Percentiles rank a stretch among this genome's conserved stretches.
phyloP scores from a whole-genome alignment of 2,888 invertebrate genomes.

The Chaetogeoica ovagalla region DNA sequence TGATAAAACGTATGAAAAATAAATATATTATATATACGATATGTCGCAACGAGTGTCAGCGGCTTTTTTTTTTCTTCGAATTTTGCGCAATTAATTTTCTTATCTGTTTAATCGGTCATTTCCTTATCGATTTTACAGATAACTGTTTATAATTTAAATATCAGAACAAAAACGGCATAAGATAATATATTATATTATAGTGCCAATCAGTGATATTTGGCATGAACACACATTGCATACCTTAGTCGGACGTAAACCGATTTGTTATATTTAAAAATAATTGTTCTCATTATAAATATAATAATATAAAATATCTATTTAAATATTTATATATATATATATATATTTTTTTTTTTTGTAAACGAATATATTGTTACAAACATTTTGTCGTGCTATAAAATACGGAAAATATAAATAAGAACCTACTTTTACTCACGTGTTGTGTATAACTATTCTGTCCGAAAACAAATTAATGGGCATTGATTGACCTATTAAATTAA shows the following conservation, averaged over 20 bases:
- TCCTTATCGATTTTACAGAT: neutral
- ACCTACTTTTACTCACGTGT: neutral
- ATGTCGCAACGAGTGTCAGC: too few relatives aligned
- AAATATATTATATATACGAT: too few relatives aligned
- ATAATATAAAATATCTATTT: too few relatives aligned
- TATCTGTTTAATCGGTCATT: neutral
- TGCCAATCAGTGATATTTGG: neutral
- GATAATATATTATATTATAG: neutral
- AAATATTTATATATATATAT: too few relatives aligned
- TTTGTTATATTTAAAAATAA: too few relatives aligned
- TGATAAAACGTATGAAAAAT: too few relatives aligned
- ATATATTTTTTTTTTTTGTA: too few relatives aligned
- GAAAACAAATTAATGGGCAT: neutral
- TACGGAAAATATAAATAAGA: neutral
- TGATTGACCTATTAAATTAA: conserved; percentile 14
- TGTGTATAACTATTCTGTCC: neutral
- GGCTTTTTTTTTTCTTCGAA: neutral
- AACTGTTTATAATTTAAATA: neutral
- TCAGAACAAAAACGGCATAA: too few relatives aligned
- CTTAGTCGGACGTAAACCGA: neutral
- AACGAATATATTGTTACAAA: too few relatives aligned
- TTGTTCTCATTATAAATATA: too few relatives aligned
- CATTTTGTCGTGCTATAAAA: too few relatives aligned
- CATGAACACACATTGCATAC: neutral
- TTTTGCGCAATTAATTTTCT: neutral